A percentile compares a stretch with the other conserved stretches of the same genome.
These are phyloP conservation scores for Ditylenchus dipsaci DNA, from an alignment of 1,140 invertebrate genomes.

Conservation along the genomic window DNA sequence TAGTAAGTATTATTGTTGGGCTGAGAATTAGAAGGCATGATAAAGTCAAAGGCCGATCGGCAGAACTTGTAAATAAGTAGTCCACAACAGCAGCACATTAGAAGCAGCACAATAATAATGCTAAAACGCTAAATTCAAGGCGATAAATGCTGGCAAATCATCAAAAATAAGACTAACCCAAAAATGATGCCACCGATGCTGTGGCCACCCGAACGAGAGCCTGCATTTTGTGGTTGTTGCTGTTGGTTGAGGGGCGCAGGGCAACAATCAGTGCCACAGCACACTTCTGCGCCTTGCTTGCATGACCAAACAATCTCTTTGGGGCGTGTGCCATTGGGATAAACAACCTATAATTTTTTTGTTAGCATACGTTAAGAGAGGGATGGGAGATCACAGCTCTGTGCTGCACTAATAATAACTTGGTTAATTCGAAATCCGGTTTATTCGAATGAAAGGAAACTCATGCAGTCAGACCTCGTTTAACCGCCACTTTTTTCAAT, in stretches of 20 bases:
- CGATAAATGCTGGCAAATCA: slow-evolving; percentile 1
- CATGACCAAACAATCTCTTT: slow-evolving; percentile 45
- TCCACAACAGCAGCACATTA: slow-evolving; percentile 37
- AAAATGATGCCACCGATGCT: slow-evolving; percentile 32
- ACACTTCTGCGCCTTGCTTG: slow-evolving; percentile 30
- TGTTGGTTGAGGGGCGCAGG: slow-evolving; percentile 18
- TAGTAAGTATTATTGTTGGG: slow-evolving; percentile 17
- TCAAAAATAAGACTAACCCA: neutral
- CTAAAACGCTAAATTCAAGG: slow-evolving; percentile 35
- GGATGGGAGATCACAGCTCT: too few species aligned
- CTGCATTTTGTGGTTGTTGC: neutral
- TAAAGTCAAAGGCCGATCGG: slow-evolving; percentile 30
- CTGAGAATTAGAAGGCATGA: slow-evolving; percentile 14
- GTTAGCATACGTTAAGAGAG: too few species aligned
- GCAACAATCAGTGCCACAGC: slow-evolving; percentile 49
- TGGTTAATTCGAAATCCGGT: too few species aligned
- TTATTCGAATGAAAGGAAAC: too few species aligned
- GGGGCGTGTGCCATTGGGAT: slow-evolving; percentile 41
- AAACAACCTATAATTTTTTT: slow-evolving; percentile 37
- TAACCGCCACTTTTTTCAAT: too few species aligned
- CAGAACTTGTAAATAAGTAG: slow-evolving; percentile 39
- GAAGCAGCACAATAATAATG: slow-evolving; percentile 32
- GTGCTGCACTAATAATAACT: too few species aligned
- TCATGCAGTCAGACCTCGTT: too few species aligned
- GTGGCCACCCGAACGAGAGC: neutral